Evolutionary conservation across 2,888 invertebrate species (phyloP).

Genomic region (Proisotoma minuta): DNA sequence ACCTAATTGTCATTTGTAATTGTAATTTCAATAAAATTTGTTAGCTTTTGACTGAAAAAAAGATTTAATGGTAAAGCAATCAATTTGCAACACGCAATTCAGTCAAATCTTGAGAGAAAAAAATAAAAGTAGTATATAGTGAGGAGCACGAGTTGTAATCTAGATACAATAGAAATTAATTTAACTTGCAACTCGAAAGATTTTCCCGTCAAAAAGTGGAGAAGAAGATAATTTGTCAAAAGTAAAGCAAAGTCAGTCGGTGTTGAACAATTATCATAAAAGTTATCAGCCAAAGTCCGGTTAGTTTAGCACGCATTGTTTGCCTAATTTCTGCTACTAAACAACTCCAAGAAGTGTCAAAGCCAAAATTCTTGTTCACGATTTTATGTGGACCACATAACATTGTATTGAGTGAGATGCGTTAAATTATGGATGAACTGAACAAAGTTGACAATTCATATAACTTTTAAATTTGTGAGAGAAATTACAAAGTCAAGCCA

Average conservation of each 20-base stretch:
- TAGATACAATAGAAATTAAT: no score
- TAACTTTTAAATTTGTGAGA: background rate
- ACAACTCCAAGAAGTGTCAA: background rate
- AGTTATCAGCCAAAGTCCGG: no score
- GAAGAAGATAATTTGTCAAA: conserved; percentile 16
- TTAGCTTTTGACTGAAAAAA: conserved; percentile 30
- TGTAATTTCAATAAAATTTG: conserved; percentile 27
- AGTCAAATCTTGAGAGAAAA: no score
- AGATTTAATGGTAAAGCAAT: conserved; percentile 24
- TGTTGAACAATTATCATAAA: no score
- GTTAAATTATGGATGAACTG: background rate
- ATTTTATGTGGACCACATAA: no score
- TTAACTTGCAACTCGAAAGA: no score
- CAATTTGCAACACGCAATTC: background rate
- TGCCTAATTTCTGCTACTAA: conserved; percentile 12
- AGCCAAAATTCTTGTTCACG: background rate
- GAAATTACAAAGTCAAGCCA: background rate
- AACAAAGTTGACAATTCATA: background rate
- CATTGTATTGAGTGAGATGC: background rate
- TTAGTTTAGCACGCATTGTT: conserved; percentile 6
- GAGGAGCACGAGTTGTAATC: no score
- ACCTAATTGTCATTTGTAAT: no score
- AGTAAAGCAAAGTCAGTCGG: no score
- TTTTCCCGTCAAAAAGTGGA: no score
- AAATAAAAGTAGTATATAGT: no score